These are phyloP conservation scores for Heterohyrax brucei DNA, from an alignment of 2,797 vertebrate genomes.

Conservation along the genomic window DNA sequence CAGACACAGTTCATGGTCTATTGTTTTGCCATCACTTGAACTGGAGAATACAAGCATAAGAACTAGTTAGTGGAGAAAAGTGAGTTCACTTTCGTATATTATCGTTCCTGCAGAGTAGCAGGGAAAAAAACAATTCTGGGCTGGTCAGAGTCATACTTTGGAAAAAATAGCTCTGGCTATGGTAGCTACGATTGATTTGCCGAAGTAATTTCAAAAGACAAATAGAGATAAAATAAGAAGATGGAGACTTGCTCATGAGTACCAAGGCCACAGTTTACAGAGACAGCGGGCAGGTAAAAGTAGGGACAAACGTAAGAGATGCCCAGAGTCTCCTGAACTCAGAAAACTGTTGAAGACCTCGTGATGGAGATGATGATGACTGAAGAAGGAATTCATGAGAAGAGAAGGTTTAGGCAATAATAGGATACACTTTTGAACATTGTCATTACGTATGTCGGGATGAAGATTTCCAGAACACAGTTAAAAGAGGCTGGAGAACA, in stretches of 20 bases:
- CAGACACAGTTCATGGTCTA: too few relatives aligned
- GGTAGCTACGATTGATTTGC: background rate
- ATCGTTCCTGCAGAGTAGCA: background rate
- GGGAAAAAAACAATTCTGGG: background rate
- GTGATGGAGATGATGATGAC: background rate
- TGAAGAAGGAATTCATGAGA: background rate
- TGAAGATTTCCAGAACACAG: background rate
- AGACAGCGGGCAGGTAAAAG: too few relatives aligned
- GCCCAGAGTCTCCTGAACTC: background rate
- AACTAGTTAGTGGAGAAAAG: background rate
- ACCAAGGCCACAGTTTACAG: background rate
- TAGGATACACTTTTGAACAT: background rate
- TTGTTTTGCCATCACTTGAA: background rate
- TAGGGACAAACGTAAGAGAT: background rate
- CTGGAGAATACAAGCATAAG: background rate
- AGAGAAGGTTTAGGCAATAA: background rate
- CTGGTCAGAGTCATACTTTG: background rate
- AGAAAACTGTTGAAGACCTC: background rate
- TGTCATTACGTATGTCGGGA: background rate
- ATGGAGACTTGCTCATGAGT: background rate
- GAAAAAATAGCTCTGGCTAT: background rate
- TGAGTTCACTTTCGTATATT: background rate
- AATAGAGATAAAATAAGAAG: background rate
- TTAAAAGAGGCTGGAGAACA: background rate
- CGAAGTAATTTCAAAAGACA: conserved; percentile 14